Evolutionary conservation across 2,113 vertebrate species (phyloP).

Genomic region (Pycnonotus jocosus): DNA sequence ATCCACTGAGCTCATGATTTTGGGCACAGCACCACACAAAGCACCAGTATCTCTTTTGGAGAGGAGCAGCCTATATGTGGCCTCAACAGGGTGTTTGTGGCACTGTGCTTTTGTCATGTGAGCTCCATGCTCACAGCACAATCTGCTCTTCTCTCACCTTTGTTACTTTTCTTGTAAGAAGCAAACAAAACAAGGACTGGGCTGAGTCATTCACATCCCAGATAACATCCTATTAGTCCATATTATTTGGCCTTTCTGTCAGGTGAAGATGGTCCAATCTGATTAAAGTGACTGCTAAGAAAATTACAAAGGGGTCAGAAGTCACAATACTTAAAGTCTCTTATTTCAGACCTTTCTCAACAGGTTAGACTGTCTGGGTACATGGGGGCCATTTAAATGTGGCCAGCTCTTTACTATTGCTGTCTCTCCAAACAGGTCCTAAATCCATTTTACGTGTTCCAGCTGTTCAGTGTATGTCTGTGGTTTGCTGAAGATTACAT

Average conservation of each 20-base stretch:
- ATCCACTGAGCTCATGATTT: neutral
- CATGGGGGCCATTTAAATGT: neutral
- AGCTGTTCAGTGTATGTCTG: conserved; percentile 79
- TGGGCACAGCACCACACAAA: neutral
- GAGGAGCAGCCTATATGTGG: neutral
- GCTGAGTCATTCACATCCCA: neutral
- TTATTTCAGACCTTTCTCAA: neutral
- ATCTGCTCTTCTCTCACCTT: neutral
- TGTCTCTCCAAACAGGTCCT: conserved; percentile 70
- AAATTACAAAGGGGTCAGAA: neutral
- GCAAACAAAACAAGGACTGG: neutral
- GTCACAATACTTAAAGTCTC: neutral
- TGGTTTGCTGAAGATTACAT: conserved; percentile 80
- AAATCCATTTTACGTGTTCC: conserved; percentile 81
- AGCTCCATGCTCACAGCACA: neutral
- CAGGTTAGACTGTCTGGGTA: neutral
- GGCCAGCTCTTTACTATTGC: neutral
- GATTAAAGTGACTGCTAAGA: neutral
- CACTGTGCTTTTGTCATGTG: neutral
- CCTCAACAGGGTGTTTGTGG: neutral
- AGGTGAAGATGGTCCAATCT: neutral
- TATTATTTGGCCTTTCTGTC: neutral
- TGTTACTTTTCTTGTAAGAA: neutral
- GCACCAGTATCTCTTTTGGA: neutral
- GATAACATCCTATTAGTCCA: neutral